phyloP scores from a whole-genome alignment of 2,888 invertebrate genomes.

The Diploptera punctata region DNA sequence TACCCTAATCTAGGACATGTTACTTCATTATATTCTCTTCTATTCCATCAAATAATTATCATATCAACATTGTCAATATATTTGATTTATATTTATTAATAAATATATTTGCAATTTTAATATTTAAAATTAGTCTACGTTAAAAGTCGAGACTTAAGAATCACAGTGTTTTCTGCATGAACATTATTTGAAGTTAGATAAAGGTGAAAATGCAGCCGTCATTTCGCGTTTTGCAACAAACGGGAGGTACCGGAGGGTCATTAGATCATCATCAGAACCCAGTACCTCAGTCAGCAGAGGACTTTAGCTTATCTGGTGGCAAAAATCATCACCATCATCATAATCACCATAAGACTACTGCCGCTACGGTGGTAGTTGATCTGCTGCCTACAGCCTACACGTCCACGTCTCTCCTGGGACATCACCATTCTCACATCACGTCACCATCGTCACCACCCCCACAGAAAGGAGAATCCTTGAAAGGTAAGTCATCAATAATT shows the following conservation, averaged over 20 bases:
- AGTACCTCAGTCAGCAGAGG: not conserved
- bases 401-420: conserved; percentile 35
- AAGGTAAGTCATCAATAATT: too few relatives aligned
- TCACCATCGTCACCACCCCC: conserved; percentile 36
- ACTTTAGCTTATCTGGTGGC: conserved; percentile 1
- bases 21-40: too few relatives aligned
- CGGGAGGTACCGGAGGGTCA: not conserved
- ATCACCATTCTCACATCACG: conserved; percentile 44
- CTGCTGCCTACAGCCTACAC: conserved; percentile 64
- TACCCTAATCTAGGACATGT: too few relatives aligned
- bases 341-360: not conserved
- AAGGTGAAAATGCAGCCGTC: conserved; percentile 5
- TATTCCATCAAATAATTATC: too few relatives aligned
- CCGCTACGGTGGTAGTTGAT: conserved; percentile 58
- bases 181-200: too few relatives aligned
- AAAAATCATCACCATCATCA: conserved; percentile 14
- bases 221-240: not conserved
- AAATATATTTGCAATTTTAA: too few relatives aligned
- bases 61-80: too few relatives aligned
- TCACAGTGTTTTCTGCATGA: too few relatives aligned
- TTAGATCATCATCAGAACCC: not conserved
- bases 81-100: too few relatives aligned
- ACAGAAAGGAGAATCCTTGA: not conserved
- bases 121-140: too few relatives aligned
- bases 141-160: too few relatives aligned